Conservation (phyloP, 2,797 vertebrate genomes). For the Characodon lateralis region DNA sequence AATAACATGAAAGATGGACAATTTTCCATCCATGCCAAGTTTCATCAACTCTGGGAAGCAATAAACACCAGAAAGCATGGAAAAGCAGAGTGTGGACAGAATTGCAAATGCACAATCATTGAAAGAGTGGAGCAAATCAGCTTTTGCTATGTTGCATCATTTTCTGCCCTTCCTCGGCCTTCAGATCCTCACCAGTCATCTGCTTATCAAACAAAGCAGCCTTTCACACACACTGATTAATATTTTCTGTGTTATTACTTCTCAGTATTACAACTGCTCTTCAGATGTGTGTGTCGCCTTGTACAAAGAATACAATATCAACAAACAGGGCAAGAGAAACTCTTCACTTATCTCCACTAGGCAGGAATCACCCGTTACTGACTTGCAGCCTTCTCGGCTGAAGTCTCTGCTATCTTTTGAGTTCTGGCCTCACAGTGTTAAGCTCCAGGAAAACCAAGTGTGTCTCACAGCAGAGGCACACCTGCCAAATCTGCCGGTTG, state of each 20-base stretch:
- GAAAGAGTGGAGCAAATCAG: slow-evolving; percentile 55
- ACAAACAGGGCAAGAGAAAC: slow-evolving; percentile 18
- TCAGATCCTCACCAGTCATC: slow-evolving; percentile 47
- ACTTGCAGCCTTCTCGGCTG: slow-evolving; percentile 40
- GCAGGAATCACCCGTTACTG: slow-evolving; percentile 57
- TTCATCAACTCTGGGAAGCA: not conserved
- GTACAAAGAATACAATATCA: slow-evolving; percentile 7
- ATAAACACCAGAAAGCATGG: not conserved
- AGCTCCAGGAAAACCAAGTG: slow-evolving; percentile 49
- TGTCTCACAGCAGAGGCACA: slow-evolving; percentile 44
- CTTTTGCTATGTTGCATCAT: slow-evolving; percentile 39
- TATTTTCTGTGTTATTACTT: slow-evolving; percentile 55
- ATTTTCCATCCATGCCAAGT: not conserved
- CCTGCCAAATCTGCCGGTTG: slow-evolving; percentile 63
- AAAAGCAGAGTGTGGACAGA: slow-evolving; percentile 4
- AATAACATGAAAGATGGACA: not conserved
- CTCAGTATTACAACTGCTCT: slow-evolving; percentile 33
- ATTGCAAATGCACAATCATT: slow-evolving; percentile 66
- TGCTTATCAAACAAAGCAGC: slow-evolving; percentile 69
- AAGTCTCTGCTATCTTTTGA: slow-evolving; percentile 54
- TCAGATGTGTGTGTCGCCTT: slow-evolving; percentile 25
- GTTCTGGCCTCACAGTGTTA: slow-evolving; percentile 33
- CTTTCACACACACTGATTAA: slow-evolving; percentile 58
- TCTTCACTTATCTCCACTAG: slow-evolving; percentile 58
- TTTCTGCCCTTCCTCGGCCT: slow-evolving; percentile 38